A percentile compares a stretch with the other conserved stretches of the same genome.
Evolutionary conservation across 2,797 vertebrate genomes (phyloP).

Genomic region (Fratercula arctica): DNA sequence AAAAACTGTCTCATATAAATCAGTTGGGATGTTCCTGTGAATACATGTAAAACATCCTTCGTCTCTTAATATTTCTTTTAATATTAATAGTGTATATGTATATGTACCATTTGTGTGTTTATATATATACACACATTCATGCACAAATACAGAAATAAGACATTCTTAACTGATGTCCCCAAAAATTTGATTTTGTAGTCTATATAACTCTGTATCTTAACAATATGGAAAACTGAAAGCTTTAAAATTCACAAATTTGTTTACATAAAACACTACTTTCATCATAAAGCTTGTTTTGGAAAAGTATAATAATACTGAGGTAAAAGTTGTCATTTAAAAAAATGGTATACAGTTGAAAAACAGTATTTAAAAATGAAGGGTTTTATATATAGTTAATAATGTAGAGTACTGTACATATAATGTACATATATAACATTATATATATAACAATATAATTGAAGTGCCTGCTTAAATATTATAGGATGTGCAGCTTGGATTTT

Average conservation of each 20-base stretch:
- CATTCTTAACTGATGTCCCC: background rate
- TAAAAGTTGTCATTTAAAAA: background rate
- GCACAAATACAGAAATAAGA: background rate
- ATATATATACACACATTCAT: background rate
- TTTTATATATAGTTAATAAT: background rate
- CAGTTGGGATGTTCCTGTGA: background rate
- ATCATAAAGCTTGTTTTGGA: background rate
- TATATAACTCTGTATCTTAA: background rate
- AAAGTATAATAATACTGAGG: background rate
- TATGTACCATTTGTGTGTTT: background rate
- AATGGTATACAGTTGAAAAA: background rate
- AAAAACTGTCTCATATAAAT: background rate
- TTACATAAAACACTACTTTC: background rate
- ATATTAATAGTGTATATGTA: background rate
- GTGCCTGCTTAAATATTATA: background rate
- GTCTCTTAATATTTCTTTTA: background rate
- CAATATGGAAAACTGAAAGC: background rate
- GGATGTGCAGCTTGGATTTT: background rate
- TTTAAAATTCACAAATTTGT: background rate
- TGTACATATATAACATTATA: background rate
- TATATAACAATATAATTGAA: background rate
- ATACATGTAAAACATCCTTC: background rate
- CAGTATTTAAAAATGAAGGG: background rate
- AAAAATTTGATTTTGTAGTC: background rate
- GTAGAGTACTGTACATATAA: background rate